These are phyloP conservation scores for Sphenodon punctatus DNA, from an alignment of 2,797 vertebrate species.

Conservation along the genomic window DNA sequence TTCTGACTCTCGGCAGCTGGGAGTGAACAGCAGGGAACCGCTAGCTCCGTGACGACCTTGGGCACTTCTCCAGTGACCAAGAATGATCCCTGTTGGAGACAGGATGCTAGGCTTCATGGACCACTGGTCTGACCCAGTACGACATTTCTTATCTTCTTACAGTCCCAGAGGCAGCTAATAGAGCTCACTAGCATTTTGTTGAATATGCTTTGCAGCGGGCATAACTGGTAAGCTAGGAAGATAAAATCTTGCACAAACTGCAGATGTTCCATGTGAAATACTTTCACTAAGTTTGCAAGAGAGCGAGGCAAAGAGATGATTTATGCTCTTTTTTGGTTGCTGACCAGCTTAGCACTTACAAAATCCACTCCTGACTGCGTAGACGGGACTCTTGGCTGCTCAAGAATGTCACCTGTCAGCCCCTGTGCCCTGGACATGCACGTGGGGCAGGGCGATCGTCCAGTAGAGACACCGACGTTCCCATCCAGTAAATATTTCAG, in stretches of 20 bases:
- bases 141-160: too few species aligned
- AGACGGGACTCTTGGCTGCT: background rate
- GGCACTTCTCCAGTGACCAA: too few species aligned
- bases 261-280: background rate
- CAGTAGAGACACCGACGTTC: slow-evolving; percentile 2
- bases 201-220: too few species aligned
- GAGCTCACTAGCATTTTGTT: too few species aligned
- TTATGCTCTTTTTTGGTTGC: background rate
- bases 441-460: background rate
- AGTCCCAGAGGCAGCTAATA: too few species aligned
- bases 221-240: too few species aligned
- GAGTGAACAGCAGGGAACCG: too few species aligned
- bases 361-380: background rate
- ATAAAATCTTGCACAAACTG: background rate
- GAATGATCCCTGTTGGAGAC: too few species aligned
- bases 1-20: too few species aligned
- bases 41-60: too few species aligned
- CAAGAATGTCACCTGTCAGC: background rate
- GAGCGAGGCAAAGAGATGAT: background rate
- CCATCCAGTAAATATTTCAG: slow-evolving; percentile 44
- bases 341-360: background rate
- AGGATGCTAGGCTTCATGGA: too few species aligned
- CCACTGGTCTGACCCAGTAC: too few species aligned
- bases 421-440: background rate
- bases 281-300: background rate